Evolutionary conservation across 2,888 invertebrate species (phyloP), one percentile per base, ranked within the genome.

Genomic region (Drosophila neotestacea): DNA sequence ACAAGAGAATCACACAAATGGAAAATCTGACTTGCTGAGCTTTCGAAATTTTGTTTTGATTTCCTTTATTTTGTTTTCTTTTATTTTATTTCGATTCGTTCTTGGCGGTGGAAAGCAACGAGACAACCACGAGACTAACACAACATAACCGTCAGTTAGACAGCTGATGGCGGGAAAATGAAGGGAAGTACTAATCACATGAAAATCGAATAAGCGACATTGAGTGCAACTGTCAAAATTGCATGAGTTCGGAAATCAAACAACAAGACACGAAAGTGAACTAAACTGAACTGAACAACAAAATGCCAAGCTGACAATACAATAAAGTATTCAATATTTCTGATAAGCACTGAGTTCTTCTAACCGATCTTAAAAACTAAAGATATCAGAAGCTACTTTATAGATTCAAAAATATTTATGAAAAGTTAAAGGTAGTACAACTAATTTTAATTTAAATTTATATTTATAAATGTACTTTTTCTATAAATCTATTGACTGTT

Each of bases 1-100:
- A 85, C 89, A 87, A 77, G 80, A 74, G 78, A 86, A 72, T 78
- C 79, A 87, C 74, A 78, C 82, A 85, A 87, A 89, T 86, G 85
- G 85, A 79, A 85, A 87, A 81, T 80, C 78, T 72, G 71, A 86
- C 81, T 76, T 70, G 60, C 71, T 63, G 61, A 71, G 72, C 63
- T 64, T 44, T 52, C 36, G 34, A 39, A 36, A 30, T 56, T 63
- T 56, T 68, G 46, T 56, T 63, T 51, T 68, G 42, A 54, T 68
- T 56, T 54, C 22, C 42, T 28, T 61, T 42, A 36, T 67, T 67
- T 62, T 28, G 46, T 66, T 66, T 41, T 27, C 9, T 42, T 50
- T 64, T 13, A n/a, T 58, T 50, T 62, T 47, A 50, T 48, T 55
- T 51, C 39, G 47, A 58, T 50, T 55, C 64, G 22, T 36, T 47